phyloP scores from a whole-genome alignment of 2,888 invertebrate genomes.

The Tanypteryx hageni region DNA sequence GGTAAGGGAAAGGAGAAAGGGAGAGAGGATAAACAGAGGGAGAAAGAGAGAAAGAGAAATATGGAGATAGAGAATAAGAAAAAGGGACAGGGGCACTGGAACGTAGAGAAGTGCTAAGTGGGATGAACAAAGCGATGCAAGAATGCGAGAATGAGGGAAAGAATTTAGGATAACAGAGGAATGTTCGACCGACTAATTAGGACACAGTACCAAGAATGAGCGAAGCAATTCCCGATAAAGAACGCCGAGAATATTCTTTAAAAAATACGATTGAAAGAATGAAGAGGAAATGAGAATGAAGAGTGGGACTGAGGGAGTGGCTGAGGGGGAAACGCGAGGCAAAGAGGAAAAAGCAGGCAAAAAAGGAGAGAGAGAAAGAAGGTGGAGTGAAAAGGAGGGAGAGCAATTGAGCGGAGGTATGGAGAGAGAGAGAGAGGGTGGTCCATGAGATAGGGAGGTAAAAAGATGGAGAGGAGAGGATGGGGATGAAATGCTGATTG shows the following conservation, averaged over 20 bases:
- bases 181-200: neutral
- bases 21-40: neutral
- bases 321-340: neutral
- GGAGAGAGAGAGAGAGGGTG: conserved; percentile 41
- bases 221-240: neutral
- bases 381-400: neutral
- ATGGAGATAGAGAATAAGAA: neutral
- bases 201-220: neutral
- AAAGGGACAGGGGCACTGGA: neutral
- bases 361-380: conserved; percentile 10
- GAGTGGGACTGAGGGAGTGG: too few species aligned
- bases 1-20: neutral
- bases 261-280: neutral
- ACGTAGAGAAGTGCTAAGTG: neutral
- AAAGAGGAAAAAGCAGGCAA: neutral
- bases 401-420: conserved; percentile 27
- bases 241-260: neutral
- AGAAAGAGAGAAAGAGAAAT: neutral
- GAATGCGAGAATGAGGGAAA: too few species aligned
- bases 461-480: conserved; percentile 24
- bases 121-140: neutral
- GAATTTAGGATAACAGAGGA: too few species aligned
- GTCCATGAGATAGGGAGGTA: neutral
- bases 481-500: conserved; percentile 52
- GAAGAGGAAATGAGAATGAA: neutral